These are phyloP conservation scores for Hystrix cristata DNA, from an alignment of 2,113 vertebrate species.

Conservation along the genomic window DNA sequence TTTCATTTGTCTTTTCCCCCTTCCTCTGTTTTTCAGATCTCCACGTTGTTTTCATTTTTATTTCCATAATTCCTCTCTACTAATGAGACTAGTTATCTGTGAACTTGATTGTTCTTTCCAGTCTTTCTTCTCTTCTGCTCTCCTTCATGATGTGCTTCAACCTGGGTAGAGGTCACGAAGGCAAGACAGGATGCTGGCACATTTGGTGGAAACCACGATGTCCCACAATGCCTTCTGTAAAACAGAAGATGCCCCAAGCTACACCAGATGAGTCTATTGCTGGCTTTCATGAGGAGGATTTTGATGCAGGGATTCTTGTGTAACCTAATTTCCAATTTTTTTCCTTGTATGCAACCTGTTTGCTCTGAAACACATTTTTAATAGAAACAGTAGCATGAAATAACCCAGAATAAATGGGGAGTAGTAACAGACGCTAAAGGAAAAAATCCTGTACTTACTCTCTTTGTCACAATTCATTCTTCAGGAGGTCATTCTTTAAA, in stretches of 20 bases:
- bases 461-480: conserved; percentile 80
- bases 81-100: conserved; percentile 47
- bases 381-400: conserved; percentile 42
- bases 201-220: conserved; percentile 2
- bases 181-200: background rate
- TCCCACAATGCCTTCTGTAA: background rate
- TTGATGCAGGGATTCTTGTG: conserved; percentile 62
- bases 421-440: conserved; percentile 43
- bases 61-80: conserved; percentile 43
- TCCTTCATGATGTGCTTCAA: conserved; percentile 49
- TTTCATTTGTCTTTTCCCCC: background rate
- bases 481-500: conserved; percentile 64
- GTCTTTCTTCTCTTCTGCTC: background rate
- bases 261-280: background rate
- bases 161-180: background rate
- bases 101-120: conserved; percentile 1
- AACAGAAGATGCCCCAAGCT: background rate
- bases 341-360: conserved; percentile 79
- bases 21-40: conserved; percentile 32
- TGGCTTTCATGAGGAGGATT: conserved; percentile 1
- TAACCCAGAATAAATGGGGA: conserved; percentile 38
- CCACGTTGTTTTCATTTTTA: background rate
- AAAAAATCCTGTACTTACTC: conserved; percentile 63
- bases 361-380: conserved; percentile 78
- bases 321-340: conserved; percentile 74